phyloP scores from a whole-genome alignment of 2,797 vertebrate genomes.

The Muscicapa comitata region DNA sequence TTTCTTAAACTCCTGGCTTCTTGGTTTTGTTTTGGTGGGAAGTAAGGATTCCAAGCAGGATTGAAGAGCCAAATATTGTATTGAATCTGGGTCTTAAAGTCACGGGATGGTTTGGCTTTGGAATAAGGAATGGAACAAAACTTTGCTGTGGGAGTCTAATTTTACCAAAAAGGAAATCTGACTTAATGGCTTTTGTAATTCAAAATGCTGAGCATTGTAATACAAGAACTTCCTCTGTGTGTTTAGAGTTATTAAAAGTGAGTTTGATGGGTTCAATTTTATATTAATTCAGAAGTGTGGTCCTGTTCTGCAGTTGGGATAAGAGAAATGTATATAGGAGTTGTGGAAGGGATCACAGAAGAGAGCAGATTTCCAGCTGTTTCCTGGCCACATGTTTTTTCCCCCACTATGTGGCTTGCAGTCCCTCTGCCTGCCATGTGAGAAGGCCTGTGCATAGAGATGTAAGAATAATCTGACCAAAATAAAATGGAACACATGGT shows the following conservation, averaged over 20 bases:
- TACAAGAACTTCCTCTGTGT: conserved; percentile 1
- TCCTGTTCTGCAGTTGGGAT: neutral
- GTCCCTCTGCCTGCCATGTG: neutral
- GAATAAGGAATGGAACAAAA: neutral
- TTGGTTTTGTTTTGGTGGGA: neutral
- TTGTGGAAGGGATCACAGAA: neutral
- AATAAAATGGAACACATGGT: neutral
- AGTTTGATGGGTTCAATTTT: neutral
- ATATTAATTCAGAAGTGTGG: neutral
- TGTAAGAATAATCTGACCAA: neutral
- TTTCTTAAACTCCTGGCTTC: neutral
- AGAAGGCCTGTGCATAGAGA: neutral
- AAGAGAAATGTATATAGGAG: neutral
- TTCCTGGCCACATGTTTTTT: neutral
- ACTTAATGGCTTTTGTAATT: neutral
- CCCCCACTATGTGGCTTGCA: neutral
- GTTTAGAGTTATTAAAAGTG: conserved; percentile 9
- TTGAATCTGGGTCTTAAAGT: neutral
- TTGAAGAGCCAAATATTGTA: neutral
- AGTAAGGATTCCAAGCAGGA: neutral
- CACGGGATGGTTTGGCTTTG: neutral
- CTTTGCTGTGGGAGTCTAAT: neutral
- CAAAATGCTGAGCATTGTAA: neutral
- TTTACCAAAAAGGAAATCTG: conserved; percentile 10
- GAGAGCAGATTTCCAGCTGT: neutral